Conservation (phyloP, 2,888 invertebrate genomes). For the Aphidius colemani region DNA sequence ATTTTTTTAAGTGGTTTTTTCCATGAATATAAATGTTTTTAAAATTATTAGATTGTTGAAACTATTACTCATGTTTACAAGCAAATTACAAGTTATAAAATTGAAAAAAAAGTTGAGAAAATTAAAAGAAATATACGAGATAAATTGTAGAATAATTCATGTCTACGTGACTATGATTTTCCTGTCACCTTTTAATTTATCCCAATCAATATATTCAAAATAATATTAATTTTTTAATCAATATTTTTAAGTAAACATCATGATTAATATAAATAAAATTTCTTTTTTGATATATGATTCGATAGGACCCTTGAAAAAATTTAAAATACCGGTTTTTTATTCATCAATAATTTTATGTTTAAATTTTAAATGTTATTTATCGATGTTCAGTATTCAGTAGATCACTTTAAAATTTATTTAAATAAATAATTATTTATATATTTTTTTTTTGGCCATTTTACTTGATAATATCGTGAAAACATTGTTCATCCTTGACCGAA, state of each 20-base stretch:
- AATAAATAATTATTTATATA: no score
- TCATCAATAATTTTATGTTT: conserved; percentile 1
- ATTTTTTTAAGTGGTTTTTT: no score
- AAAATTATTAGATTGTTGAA: not conserved
- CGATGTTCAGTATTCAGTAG: no score
- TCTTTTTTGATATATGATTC: not conserved
- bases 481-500: no score
- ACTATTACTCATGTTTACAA: not conserved
- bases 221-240: no score
- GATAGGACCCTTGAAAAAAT: not conserved
- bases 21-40: no score
- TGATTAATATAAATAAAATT: not conserved
- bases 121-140: not conserved
- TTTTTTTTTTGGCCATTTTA: no score
- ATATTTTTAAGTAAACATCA: not conserved
- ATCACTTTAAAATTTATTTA: no score
- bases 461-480: no score
- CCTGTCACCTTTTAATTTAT: not conserved
- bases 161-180: conserved; percentile 7
- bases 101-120: not conserved
- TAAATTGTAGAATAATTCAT: not conserved
- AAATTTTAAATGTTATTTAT: not conserved
- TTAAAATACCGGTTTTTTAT: not conserved
- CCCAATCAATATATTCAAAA: no score
- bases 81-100: not conserved